Conservation (phyloP, 2,888 invertebrate genomes). For the Ophion slaviceki region DNA sequence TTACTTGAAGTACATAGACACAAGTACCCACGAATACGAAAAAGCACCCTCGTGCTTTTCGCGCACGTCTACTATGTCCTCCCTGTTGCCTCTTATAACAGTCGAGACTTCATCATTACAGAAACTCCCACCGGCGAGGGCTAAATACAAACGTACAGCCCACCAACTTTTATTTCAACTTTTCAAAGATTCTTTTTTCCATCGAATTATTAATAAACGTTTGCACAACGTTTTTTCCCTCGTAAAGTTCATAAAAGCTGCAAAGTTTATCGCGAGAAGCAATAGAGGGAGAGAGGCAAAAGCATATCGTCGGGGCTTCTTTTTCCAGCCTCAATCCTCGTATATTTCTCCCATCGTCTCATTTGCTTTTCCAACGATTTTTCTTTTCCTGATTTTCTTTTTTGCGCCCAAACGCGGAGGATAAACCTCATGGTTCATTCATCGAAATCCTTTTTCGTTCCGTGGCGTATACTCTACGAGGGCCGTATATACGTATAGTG, state of each 20-base stretch:
- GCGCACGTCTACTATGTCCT: slow-evolving; percentile 28
- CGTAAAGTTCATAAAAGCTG: too few relatives aligned
- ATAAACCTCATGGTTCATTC: slow-evolving; percentile 57
- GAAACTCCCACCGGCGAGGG: neutral
- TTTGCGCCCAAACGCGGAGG: slow-evolving; percentile 4
- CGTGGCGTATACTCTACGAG: slow-evolving; percentile 24
- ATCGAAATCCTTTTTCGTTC: slow-evolving; percentile 52
- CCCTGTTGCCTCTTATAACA: slow-evolving; percentile 37
- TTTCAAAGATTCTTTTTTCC: neutral
- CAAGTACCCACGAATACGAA: slow-evolving; percentile 30
- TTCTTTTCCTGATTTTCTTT: neutral
- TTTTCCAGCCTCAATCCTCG: neutral
- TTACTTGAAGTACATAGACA: slow-evolving; percentile 15
- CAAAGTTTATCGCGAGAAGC: too few relatives aligned
- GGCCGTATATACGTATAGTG: neutral
- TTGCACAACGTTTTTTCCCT: neutral
- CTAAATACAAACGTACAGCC: neutral
- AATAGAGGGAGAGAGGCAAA: neutral
- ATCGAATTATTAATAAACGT: neutral
- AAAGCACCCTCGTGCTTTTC: slow-evolving; percentile 36
- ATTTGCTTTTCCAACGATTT: slow-evolving; percentile 35
- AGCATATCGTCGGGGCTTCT: slow-evolving; percentile 6
- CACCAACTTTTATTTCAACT: slow-evolving; percentile 13
- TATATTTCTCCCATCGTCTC: slow-evolving; percentile 17
- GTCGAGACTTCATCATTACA: slow-evolving; percentile 43